phyloP scores from a whole-genome alignment of 2,888 invertebrate genomes.

The Sarcophaga subvicina region DNA sequence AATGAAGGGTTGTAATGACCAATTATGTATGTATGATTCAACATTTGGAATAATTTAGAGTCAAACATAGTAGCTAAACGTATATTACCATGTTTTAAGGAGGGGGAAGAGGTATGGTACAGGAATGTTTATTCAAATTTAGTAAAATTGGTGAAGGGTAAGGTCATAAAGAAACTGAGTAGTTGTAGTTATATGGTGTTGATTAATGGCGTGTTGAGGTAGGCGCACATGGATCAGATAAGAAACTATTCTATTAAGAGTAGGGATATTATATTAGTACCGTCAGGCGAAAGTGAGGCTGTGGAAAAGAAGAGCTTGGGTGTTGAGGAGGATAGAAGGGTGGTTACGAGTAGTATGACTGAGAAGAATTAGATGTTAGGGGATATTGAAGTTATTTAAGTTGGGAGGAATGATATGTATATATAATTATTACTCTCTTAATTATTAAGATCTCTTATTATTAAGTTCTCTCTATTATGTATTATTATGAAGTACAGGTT shows the following conservation, averaged over 20 bases:
- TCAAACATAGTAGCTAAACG: neutral
- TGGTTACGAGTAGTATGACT: conserved; percentile 1
- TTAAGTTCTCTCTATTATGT: no score
- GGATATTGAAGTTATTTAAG: conserved; percentile 1
- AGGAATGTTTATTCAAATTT: no score
- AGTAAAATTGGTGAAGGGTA: neutral
- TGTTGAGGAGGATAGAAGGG: neutral
- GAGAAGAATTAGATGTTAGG: neutral
- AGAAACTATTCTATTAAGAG: neutral
- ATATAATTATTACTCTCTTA: no score
- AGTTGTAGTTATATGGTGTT: neutral
- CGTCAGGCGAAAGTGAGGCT: neutral
- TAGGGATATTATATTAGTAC: neutral
- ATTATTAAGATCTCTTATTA: no score
- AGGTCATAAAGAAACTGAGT: neutral
- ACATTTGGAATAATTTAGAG: neutral
- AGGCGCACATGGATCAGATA: conserved; percentile 7
- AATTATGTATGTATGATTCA: no score
- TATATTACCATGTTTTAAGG: neutral
- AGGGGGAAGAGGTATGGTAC: neutral
- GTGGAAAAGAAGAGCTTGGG: neutral
- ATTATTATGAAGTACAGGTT: no score
- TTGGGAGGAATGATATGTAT: neutral
- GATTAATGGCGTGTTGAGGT: neutral
- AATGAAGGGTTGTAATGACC: no score